These are phyloP conservation scores for Boloria selene DNA, from an alignment of 2,888 invertebrate species.

Conservation along the genomic window DNA sequence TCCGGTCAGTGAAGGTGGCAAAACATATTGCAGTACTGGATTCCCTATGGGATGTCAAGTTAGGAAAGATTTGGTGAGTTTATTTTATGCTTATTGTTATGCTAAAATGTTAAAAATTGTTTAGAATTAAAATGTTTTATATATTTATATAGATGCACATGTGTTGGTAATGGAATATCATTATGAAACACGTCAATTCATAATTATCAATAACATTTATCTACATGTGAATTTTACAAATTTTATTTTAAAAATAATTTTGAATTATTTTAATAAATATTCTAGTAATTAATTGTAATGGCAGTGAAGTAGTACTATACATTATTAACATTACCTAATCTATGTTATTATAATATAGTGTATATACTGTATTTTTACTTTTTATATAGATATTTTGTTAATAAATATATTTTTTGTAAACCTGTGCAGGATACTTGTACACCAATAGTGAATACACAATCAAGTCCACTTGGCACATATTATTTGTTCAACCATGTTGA, in stretches of 20 bases:
- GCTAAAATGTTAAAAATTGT: no score
- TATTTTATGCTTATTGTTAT: background rate
- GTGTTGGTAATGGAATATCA: slow-evolving; percentile 1
- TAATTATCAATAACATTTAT: background rate
- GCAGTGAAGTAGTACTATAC: no score
- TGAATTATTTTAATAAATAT: no score
- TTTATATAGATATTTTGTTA: no score
- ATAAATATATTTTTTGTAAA: background rate
- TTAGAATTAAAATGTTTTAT: no score
- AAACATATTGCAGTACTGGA: slow-evolving; percentile 95
- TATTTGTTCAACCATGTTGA: slow-evolving; percentile 99
- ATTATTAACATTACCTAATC: no score
- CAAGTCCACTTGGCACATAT: slow-evolving; percentile 87
- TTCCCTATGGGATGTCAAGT: slow-evolving; percentile 99
- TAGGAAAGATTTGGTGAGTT: slow-evolving; percentile 78
- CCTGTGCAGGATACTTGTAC: slow-evolving; percentile 78
- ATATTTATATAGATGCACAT: no score
- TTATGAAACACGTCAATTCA: background rate
- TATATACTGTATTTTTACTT: no score
- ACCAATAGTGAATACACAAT: slow-evolving; percentile 79
- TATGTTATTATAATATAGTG: no score
- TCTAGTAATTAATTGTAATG: no score
- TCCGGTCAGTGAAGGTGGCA: slow-evolving; percentile 85
- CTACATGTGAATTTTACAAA: no score
- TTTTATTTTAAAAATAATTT: no score